These are phyloP conservation scores for Dasypus novemcinctus DNA, from an alignment of 2,113 vertebrate species.

Conservation along the genomic window DNA sequence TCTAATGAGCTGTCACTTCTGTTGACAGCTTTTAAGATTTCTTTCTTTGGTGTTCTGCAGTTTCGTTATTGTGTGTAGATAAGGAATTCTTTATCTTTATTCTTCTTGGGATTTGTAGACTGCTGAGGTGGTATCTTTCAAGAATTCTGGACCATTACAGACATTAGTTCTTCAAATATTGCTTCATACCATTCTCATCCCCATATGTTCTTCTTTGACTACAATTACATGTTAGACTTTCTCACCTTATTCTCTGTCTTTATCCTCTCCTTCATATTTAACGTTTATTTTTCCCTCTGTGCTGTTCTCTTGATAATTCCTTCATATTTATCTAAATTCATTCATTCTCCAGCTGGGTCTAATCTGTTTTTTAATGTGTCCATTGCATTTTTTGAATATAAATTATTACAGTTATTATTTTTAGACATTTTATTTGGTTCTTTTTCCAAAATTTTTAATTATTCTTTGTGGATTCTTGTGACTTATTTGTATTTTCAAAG, in stretches of 20 bases:
- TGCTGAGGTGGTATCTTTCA: background rate
- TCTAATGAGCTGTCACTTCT: background rate
- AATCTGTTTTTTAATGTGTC: background rate
- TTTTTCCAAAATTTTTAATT: background rate
- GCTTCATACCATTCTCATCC: background rate
- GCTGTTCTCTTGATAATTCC: background rate
- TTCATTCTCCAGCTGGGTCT: background rate
- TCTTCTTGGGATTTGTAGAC: background rate
- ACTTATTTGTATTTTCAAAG: background rate
- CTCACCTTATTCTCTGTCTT: background rate
- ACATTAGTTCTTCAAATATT: conserved; percentile 6
- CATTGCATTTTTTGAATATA: conserved; percentile 14
- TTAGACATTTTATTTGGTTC: background rate
- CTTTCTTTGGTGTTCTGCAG: background rate
- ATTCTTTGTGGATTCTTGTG: background rate
- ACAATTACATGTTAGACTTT: background rate
- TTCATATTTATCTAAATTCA: background rate
- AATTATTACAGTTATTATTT: background rate
- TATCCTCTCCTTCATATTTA: background rate
- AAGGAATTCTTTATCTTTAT: background rate
- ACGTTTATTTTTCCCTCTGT: background rate
- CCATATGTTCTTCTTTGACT: background rate
- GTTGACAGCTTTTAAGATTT: background rate
- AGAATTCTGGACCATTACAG: background rate
- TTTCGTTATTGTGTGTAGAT: background rate